Percentiles rank a stretch among this genome's conserved stretches.
Evolutionary conservation across 1,140 invertebrate genomes (phyloP).

Genomic region (Calliopsis andreniformis): DNA sequence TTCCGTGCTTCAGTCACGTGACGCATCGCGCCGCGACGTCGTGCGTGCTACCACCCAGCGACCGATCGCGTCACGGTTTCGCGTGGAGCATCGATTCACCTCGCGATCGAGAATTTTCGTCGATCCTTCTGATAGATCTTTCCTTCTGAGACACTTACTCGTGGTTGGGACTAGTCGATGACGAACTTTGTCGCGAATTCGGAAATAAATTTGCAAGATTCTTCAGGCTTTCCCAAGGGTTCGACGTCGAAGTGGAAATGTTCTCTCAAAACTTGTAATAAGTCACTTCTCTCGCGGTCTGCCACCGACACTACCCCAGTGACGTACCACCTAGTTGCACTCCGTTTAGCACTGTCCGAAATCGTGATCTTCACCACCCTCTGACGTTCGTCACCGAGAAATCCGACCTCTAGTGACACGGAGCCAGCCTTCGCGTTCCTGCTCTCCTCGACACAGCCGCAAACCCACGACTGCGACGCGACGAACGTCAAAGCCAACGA

Average conservation of each 20-base stretch:
- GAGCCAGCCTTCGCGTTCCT: background rate
- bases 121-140: no score
- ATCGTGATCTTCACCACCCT: background rate
- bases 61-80: slow-evolving; percentile 10
- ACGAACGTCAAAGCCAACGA: slow-evolving; percentile 17
- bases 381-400: background rate
- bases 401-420: no score
- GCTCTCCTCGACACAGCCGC: slow-evolving; percentile 20
- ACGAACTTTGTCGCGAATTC: background rate
- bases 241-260: slow-evolving; percentile 54
- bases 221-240: slow-evolving; percentile 20
- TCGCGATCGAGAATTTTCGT: background rate
- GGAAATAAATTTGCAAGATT: background rate
- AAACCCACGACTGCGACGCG: slow-evolving; percentile 22
- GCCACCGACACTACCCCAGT: background rate
- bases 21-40: slow-evolving; percentile 56
- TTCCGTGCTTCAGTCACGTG: slow-evolving; percentile 50
- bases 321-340: background rate
- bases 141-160: background rate
- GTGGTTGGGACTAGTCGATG: background rate
- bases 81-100: slow-evolving; percentile 57
- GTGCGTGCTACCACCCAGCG: slow-evolving; percentile 26
- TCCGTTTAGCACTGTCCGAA: background rate
- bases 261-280: background rate
- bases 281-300: background rate